A percentile compares a stretch with the other conserved stretches of the same genome.
These are phyloP conservation scores for Diploscapter pachys DNA, from an alignment of 1,140 invertebrate species.

Conservation along the genomic window DNA sequence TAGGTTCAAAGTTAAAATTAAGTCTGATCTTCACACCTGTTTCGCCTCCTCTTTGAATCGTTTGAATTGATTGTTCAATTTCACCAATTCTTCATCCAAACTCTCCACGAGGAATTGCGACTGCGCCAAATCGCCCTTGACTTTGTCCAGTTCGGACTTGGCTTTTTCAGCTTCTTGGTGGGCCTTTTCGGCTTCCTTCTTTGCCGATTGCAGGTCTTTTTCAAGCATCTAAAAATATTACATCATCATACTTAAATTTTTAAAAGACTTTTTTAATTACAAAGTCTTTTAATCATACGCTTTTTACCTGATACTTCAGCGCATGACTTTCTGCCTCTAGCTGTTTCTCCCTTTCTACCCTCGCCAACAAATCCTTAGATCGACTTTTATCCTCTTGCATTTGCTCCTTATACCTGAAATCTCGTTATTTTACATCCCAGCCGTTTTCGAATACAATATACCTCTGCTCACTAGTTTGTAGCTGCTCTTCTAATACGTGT, in stretches of 20 bases:
- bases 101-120: slow-evolving; percentile 16
- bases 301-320: slow-evolving; percentile 33
- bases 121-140: slow-evolving; percentile 20
- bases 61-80: slow-evolving; percentile 30
- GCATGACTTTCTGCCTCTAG: slow-evolving; percentile 31
- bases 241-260: no score
- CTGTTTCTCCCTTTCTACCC: slow-evolving; percentile 40
- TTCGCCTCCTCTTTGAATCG: slow-evolving; percentile 39
- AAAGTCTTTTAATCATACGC: no score
- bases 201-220: slow-evolving; percentile 16
- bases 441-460: no score
- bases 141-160: slow-evolving; percentile 31
- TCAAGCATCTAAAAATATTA: slow-evolving; percentile 15
- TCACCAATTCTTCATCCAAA: slow-evolving; percentile 24
- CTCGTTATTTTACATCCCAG: no score
- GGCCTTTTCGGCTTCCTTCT: slow-evolving; percentile 19
- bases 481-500: slow-evolving; percentile 38
- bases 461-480: slow-evolving; percentile 24
- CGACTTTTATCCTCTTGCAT: slow-evolving; percentile 37
- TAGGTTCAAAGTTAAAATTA: no score
- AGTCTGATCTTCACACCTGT: background rate
- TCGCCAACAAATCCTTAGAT: slow-evolving; percentile 24
- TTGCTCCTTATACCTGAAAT: slow-evolving; percentile 23
- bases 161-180: slow-evolving; percentile 24
- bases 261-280: no score